Base-by-base conservation (phyloP, 2,113 vertebrate species). In the Tachycineta bicolor region DNA sequence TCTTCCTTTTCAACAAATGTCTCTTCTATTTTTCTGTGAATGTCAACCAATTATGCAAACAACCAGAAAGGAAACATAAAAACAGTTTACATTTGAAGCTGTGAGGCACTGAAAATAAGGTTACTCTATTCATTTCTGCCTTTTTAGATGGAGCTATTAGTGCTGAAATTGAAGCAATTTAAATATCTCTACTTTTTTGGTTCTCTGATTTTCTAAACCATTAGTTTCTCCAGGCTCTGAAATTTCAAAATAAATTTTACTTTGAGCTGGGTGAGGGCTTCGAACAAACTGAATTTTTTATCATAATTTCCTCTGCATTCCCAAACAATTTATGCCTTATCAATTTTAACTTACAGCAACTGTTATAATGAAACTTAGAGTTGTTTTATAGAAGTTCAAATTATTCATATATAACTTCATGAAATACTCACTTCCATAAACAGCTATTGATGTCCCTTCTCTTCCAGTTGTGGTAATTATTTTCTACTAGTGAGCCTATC, bases 191-290 rank as follows among this genome's bases (percentile, higher is more conserved):
- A 71, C 14, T 39, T 84, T 65, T 65, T 41, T 76, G 14, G 18
- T 46, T 85, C 92, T 93, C 63, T 73, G 65, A 69, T 85, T 96
- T 95, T 91, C 55, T 82, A 87, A 93, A 76, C 33, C 53, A 84
- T 56, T 82, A 76, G 37, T 88, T 94, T 55, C 37, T 80, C 8
- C 11, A 62, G 41, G 21, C 62, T 73, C 56, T 89, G 49, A 78
- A 90, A 90, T 91, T 78, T 71, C 44, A 87, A 78, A 87, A 83
- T 86, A 58, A 80, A 79, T 87, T 91, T 94, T 19, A 24, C 10
- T 80, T 89, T 67, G 78, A 91, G 88, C 33, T 41, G 34, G 3
- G 11, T 46, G 19, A 7, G 33, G 3, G 3, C 15, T 81, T 84
- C 43, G 20, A 71, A 56, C 5, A 70, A 44, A 70, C 19, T 52